A percentile compares a stretch with the other conserved stretches of the same genome.
These are phyloP conservation scores for Eucera pruinosa DNA, from an alignment of 2,888 invertebrate genomes.

Conservation along the genomic window DNA sequence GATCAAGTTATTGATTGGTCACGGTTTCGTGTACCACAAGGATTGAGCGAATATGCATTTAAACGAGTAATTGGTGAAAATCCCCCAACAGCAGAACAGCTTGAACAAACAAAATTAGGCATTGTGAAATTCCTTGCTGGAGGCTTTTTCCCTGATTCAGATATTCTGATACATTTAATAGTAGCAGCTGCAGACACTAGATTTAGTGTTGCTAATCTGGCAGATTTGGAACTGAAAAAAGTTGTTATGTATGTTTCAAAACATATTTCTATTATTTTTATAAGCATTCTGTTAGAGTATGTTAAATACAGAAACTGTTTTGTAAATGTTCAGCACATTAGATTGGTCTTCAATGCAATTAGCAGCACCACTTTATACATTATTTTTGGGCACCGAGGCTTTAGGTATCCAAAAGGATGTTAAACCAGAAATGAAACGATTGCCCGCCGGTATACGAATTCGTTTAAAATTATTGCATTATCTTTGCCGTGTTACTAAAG, in stretches of 20 bases:
- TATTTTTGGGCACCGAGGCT: constrained; percentile 90
- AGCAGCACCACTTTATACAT: constrained; percentile 90
- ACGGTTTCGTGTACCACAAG: constrained; percentile 88
- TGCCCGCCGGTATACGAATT: constrained; percentile 92
- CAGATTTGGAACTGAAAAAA: constrained; percentile 93
- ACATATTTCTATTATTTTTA: background rate
- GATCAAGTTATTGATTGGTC: constrained; percentile 81
- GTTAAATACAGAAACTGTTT: constrained; percentile 13
- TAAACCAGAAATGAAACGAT: constrained; percentile 89
- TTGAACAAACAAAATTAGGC: constrained; percentile 92
- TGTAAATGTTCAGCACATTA: constrained; percentile 86
- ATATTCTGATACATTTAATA: constrained; percentile 91
- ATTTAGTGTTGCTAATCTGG: constrained; percentile 94
- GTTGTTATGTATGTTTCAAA: constrained; percentile 86
- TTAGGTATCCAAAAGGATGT: constrained; percentile 85
- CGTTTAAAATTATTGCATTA: constrained; percentile 94
- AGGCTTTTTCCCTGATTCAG: constrained; percentile 91
- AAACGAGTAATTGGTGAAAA: constrained; percentile 90
- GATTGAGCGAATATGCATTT: constrained; percentile 91
- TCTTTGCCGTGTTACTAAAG: constrained; percentile 90
- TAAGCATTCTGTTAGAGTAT: constrained; percentile 3
- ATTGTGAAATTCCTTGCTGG: constrained; percentile 93
- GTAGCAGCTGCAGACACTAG: constrained; percentile 95
- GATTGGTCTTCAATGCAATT: constrained; percentile 91
- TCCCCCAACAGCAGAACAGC: constrained; percentile 90